Percentiles rank a stretch among this genome's conserved stretches.
Conservation (phyloP, 2,888 invertebrate species). For the Octodonta nipae region DNA sequence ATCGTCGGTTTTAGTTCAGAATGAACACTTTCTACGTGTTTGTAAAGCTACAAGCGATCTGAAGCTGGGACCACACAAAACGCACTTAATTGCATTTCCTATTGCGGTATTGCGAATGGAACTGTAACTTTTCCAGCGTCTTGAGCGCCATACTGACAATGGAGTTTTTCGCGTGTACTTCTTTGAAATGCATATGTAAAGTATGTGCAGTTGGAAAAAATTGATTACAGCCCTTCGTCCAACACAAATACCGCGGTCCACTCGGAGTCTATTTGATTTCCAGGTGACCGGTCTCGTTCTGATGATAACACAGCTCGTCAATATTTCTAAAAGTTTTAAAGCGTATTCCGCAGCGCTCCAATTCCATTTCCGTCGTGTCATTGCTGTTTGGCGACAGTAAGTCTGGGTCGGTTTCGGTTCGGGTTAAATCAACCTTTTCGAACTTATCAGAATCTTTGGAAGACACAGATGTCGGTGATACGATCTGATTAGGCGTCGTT, state of each 20-base stretch:
- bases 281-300: constrained; percentile 75
- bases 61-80: constrained; percentile 81
- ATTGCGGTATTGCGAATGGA: constrained; percentile 92
- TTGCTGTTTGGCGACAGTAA: constrained; percentile 48
- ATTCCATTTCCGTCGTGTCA: constrained; percentile 46
- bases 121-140: constrained; percentile 83
- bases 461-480: constrained; percentile 31
- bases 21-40: constrained; percentile 83
- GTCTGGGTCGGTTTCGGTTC: constrained; percentile 52
- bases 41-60: constrained; percentile 82
- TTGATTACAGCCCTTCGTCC: constrained; percentile 80
- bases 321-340: constrained; percentile 64
- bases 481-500: constrained; percentile 29
- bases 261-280: constrained; percentile 67
- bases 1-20: constrained; percentile 69
- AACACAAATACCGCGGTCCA: constrained; percentile 69
- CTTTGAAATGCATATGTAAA: constrained; percentile 75
- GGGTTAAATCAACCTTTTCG: constrained; percentile 43
- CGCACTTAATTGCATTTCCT: constrained; percentile 88
- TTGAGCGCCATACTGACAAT: constrained; percentile 80
- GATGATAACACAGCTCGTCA: constrained; percentile 73
- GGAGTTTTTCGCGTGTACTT: constrained; percentile 60
- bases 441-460: constrained; percentile 35
- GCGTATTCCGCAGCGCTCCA: constrained; percentile 63
- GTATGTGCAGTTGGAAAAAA: constrained; percentile 70